A percentile compares a stretch with the other conserved stretches of the same genome.
phyloP scores from a whole-genome alignment of 1,140 invertebrate species.

The Meloidogyne hapla region DNA sequence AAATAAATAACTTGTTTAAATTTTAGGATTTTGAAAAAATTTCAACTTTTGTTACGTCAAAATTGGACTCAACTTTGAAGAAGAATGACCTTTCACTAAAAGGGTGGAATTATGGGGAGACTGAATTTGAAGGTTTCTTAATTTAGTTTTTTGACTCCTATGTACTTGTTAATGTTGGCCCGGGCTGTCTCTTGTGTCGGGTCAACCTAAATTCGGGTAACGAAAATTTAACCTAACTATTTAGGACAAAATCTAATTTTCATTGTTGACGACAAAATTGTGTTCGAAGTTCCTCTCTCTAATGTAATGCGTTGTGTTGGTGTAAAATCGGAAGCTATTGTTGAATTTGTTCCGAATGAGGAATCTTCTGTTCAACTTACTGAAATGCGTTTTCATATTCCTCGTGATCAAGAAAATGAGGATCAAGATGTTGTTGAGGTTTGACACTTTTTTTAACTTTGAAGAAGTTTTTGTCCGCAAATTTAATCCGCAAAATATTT shows the following conservation, averaged over 20 bases:
- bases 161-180: no score
- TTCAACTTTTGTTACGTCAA: constrained; percentile 71
- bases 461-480: background rate
- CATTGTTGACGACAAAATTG: constrained; percentile 76
- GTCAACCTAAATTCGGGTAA: no score
- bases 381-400: constrained; percentile 97
- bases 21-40: constrained; percentile 81
- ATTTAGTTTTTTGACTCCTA: background rate
- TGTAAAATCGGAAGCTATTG: constrained; percentile 90
- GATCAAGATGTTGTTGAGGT: constrained; percentile 78
- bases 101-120: constrained; percentile 98
- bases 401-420: constrained; percentile 73
- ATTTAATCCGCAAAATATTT: constrained; percentile 12
- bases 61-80: constrained; percentile 71
- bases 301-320: constrained; percentile 87
- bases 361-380: constrained; percentile 92
- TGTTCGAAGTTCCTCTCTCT: constrained; percentile 92
- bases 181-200: no score
- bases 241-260: constrained; percentile 82
- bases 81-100: constrained; percentile 85
- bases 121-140: constrained; percentile 78
- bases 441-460: constrained; percentile 33
- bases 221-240: no score
- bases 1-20: background rate
- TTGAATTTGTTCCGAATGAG: constrained; percentile 98